These are phyloP conservation scores for Protonibea diacanthus DNA, from an alignment of 2,797 vertebrate genomes.

Conservation along the genomic window DNA sequence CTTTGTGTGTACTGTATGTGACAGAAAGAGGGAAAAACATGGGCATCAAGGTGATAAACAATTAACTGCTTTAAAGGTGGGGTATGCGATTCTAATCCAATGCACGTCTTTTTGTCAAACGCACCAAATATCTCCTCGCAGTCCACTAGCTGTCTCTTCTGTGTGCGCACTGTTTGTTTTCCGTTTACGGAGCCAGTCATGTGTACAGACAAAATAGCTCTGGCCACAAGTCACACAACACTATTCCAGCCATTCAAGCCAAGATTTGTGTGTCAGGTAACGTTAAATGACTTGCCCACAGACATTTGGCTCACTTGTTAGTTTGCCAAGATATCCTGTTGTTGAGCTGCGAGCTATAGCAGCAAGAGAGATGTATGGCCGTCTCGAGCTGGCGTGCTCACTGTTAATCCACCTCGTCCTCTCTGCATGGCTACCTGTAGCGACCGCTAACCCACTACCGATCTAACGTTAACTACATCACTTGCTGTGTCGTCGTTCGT, in stretches of 20 bases:
- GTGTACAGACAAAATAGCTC: no score
- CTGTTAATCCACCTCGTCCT: background rate
- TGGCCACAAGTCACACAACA: no score
- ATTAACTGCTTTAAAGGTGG: constrained; percentile 36
- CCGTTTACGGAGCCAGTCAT: no score
- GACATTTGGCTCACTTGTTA: background rate
- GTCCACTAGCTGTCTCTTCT: background rate
- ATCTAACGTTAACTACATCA: no score
- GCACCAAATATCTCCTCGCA: background rate
- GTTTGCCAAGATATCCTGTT: background rate
- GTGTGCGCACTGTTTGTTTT: background rate
- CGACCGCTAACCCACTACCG: no score
- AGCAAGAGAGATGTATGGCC: background rate
- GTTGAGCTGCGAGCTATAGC: background rate
- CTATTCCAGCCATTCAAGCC: background rate
- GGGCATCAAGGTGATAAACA: constrained; percentile 37
- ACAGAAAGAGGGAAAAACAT: constrained; percentile 37
- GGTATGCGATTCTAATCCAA: background rate
- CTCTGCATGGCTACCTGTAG: background rate
- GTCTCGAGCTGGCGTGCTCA: background rate
- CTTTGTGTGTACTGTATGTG: constrained; percentile 34
- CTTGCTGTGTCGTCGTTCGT: no score
- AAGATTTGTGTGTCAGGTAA: background rate
- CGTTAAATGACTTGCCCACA: background rate
- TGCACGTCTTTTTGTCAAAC: background rate